Evolutionary conservation across 2,797 vertebrate species (phyloP).

Genomic region (Mionectes olivaceus): DNA sequence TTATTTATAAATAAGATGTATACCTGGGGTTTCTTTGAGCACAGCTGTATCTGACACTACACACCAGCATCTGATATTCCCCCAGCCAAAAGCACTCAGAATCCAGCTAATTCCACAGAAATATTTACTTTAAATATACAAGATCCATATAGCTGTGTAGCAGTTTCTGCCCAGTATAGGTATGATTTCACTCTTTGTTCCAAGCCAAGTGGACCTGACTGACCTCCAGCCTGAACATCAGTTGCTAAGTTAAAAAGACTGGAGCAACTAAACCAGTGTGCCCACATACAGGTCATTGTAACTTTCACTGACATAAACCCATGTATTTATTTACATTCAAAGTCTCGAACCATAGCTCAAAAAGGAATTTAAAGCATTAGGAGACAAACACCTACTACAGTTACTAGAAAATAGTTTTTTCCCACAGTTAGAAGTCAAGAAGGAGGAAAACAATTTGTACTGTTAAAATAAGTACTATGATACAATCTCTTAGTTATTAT

Average conservation of each 20-base stretch:
- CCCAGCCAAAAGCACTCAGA: neutral
- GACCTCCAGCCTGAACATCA: neutral
- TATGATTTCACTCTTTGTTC: neutral
- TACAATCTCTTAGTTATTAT: neutral
- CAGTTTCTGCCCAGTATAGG: neutral
- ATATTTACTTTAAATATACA: neutral
- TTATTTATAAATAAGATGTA: neutral
- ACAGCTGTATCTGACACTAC: neutral
- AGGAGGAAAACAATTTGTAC: fast-evolving
- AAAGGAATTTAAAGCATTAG: neutral
- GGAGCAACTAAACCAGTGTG: neutral
- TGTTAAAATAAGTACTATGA: neutral
- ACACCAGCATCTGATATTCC: neutral
- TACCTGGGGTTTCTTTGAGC: neutral
- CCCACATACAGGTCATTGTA: neutral
- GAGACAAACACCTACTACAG: neutral
- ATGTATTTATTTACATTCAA: neutral
- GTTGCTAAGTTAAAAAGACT: neutral
- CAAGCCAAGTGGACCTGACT: neutral
- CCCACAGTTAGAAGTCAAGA: neutral
- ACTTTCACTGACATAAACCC: neutral
- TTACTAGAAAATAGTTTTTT: neutral
- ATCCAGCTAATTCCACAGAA: neutral
- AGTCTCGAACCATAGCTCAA: neutral
- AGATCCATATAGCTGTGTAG: neutral